These are phyloP conservation scores for Acanthurus lineatus DNA, from an alignment of 2,797 vertebrate genomes.

Conservation along the genomic window DNA sequence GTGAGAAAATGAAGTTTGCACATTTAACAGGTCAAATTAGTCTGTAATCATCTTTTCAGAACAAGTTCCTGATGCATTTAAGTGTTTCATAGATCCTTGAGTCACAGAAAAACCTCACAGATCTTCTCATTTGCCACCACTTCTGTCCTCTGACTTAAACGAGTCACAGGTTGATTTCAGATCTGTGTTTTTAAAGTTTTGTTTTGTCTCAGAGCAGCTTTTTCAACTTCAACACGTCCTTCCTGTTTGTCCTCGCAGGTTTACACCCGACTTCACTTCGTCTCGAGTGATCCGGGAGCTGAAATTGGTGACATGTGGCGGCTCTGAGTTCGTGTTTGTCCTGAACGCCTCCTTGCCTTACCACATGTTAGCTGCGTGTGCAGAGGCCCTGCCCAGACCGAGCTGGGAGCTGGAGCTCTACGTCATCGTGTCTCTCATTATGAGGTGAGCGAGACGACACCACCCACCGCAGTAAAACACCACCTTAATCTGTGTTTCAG, in stretches of 20 bases:
- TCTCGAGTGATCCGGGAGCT: constrained; percentile 97
- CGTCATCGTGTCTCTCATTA: constrained; percentile 94
- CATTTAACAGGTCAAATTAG: too few species aligned
- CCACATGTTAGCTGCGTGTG: constrained; percentile 96
- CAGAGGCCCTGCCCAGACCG: constrained; percentile 95
- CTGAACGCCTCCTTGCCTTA: constrained; percentile 98
- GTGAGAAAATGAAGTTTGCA: neutral
- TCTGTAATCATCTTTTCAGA: too few species aligned
- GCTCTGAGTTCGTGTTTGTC: constrained; percentile 95
- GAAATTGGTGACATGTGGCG: constrained; percentile 92
- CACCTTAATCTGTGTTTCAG: neutral
- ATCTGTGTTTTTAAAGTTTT: neutral
- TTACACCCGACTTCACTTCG: constrained; percentile 99
- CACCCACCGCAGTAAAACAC: too few species aligned
- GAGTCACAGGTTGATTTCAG: neutral
- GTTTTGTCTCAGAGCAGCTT: neutral
- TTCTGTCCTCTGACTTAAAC: neutral
- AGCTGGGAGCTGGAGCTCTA: constrained; percentile 97
- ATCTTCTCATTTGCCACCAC: too few species aligned
- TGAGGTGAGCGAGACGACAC: constrained; percentile 87
- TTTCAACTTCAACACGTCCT: neutral
- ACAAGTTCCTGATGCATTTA: too few species aligned
- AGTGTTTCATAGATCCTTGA: too few species aligned
- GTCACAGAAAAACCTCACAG: too few species aligned
- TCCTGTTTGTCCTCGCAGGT: constrained; percentile 82